These are phyloP conservation scores for Philopedon plagiatum DNA, from an alignment of 2,888 invertebrate genomes.

Conservation along the genomic window DNA sequence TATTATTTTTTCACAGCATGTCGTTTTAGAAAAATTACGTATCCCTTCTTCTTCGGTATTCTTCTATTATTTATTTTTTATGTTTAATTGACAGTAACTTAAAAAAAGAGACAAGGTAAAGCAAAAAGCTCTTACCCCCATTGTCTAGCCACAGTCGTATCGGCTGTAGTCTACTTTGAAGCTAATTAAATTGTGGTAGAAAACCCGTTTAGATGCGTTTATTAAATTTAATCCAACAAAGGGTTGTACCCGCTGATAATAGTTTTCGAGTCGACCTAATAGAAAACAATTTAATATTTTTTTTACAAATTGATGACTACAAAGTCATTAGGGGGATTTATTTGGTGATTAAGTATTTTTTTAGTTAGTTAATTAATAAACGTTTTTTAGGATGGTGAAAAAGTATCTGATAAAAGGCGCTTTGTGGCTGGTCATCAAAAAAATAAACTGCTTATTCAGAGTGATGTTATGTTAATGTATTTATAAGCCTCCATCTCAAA, in stretches of 20 bases:
- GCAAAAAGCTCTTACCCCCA: background rate
- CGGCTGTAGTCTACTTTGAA: conserved; percentile 8
- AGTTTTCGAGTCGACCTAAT: conserved; percentile 37
- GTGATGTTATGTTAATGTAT: too few species aligned
- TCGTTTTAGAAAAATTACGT: too few species aligned
- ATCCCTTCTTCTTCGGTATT: too few species aligned
- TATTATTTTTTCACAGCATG: too few species aligned
- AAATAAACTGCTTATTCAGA: background rate
- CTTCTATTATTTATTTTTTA: too few species aligned
- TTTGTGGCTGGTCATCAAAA: background rate
- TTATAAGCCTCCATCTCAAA: too few species aligned
- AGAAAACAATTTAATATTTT: conserved; percentile 37
- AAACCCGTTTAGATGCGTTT: conserved; percentile 51
- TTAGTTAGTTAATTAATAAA: conserved; percentile 15
- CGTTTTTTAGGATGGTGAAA: conserved; percentile 1
- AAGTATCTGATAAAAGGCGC: conserved; percentile 8
- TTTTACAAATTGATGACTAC: conserved; percentile 29
- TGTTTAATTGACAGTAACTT: too few species aligned
- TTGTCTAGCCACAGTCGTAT: conserved; percentile 28
- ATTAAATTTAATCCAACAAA: conserved; percentile 56
- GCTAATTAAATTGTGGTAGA: conserved; percentile 47
- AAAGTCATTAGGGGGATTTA: conserved; percentile 24
- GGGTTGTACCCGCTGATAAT: conserved; percentile 53
- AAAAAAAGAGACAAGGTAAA: background rate
- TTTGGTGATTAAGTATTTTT: conserved; percentile 15